phyloP scores from a whole-genome alignment of 2,888 invertebrate genomes.

The Hedya salicella region DNA sequence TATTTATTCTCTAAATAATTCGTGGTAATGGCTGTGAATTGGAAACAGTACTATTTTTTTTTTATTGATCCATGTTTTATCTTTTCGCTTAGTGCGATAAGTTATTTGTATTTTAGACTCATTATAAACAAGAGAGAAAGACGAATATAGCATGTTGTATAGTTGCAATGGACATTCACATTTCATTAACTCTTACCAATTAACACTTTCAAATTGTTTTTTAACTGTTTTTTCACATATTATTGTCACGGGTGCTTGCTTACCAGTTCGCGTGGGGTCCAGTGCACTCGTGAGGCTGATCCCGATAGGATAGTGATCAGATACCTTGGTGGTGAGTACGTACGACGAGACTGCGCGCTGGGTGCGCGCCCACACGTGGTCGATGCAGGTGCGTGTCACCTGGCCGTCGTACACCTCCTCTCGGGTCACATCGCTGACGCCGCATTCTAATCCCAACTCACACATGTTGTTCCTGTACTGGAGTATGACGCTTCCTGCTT shows the following conservation, averaged over 20 bases:
- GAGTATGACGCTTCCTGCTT: neutral
- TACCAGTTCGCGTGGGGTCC: neutral
- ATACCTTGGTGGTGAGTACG: too few species aligned
- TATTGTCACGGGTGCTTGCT: neutral
- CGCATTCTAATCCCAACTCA: neutral
- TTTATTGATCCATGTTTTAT: constrained; percentile 2
- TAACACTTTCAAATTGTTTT: constrained; percentile 5
- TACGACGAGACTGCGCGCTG: constrained; percentile 1
- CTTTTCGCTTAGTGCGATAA: neutral
- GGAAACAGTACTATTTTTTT: neutral
- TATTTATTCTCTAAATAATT: too few species aligned
- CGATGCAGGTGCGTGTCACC: constrained; percentile 6
- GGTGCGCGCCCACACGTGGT: constrained; percentile 8
- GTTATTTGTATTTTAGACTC: constrained; percentile 1
- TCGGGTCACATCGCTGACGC: constrained; percentile 7
- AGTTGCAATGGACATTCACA: constrained; percentile 6
- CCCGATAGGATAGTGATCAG: too few species aligned
- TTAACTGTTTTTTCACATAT: constrained; percentile 4
- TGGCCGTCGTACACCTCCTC: constrained; percentile 5
- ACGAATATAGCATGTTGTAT: neutral
- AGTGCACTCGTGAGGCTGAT: neutral
- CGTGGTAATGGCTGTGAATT: too few species aligned
- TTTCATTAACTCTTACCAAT: neutral
- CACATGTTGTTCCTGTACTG: constrained; percentile 3
- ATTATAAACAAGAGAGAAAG: neutral